Base-by-base conservation (phyloP, 2,797 vertebrate genomes). In the Gymnocypris eckloni region DNA sequence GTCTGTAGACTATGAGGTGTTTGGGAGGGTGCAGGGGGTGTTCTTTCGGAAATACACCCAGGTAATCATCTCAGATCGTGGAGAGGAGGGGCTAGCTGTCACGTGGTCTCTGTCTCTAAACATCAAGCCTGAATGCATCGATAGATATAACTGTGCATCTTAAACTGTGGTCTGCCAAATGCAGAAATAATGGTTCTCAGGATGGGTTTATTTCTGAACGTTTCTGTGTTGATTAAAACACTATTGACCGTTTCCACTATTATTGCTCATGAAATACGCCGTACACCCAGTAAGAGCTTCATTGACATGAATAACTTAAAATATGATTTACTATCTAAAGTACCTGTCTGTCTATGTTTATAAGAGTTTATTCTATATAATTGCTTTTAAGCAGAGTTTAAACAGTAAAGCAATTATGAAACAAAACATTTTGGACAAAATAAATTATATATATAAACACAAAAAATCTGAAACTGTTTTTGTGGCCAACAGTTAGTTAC, bases 21-120 rank as follows among this genome's bases (percentile, higher is more conserved):
- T 89, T 92, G 98, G 98, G 69, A 97, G 90, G 91, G 98, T 99
- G 75, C 98, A 99, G 93, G 97, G 97, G 48, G 98, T 99, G 76
- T 99, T 99, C 93, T 99, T 99, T 92, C 96, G 97, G 86, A 99
- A 99, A 93, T 96, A 97, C 92, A 98, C 98, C 0, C 97, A 99
- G 96, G 98, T 98, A 93, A 70, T 22, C 18, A 6, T 2, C 92
- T 93, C 84, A 81, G 12, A 2, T 7, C 13, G 16, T 48, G 7
- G 5, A 11, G 28, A 33, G 28, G 48, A 10, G 66, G 39, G 28
- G 39, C 18, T 11, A 59, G 45, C 11, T 33, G 54, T 64, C 59
- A 33, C 52, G 33, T 3, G 16, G 16, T 20, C 39, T 39, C 33
- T 69, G 33, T 69, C 16, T 39, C 18, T 6, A 15, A 64, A 64